Conservation (phyloP, 1,140 invertebrate species). For the Anastrepha obliqua region DNA sequence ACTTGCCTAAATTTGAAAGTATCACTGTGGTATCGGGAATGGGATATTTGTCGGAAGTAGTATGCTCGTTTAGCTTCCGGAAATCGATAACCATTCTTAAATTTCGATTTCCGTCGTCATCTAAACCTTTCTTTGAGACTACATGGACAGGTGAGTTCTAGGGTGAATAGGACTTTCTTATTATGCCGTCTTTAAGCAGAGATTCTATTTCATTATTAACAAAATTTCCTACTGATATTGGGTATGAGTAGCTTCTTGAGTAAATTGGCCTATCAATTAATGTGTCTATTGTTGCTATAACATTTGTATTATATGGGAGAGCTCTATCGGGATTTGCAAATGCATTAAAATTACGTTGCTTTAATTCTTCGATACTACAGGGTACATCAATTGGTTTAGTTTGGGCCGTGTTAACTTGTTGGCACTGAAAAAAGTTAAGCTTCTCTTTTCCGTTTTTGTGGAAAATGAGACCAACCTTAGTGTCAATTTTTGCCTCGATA, state of each 20-base stretch:
- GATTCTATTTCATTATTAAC: constrained; percentile 56
- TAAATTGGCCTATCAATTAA: constrained; percentile 53
- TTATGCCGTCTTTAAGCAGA: too few relatives aligned
- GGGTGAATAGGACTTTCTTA: constrained; percentile 53
- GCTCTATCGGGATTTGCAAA: constrained; percentile 55
- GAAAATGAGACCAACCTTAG: constrained; percentile 32
- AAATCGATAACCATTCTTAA: constrained; percentile 56
- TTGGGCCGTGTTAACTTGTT: constrained; percentile 41
- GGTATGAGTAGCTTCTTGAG: constrained; percentile 55
- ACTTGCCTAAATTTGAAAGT: constrained; percentile 14
- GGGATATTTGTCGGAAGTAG: constrained; percentile 39
- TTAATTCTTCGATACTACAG: not conserved
- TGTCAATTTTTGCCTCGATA: constrained; percentile 40
- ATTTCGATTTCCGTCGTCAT: constrained; percentile 41
- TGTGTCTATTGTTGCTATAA: constrained; percentile 53
- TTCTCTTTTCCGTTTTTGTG: constrained; percentile 43
- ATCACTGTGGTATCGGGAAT: constrained; percentile 46
- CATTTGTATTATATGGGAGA: constrained; percentile 53
- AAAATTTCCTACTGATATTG: constrained; percentile 56
- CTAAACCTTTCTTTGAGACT: constrained; percentile 54
- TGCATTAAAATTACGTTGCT: constrained; percentile 20
- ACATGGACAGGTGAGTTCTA: constrained; percentile 52
- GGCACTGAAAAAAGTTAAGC: constrained; percentile 27
- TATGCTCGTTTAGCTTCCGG: constrained; percentile 50
- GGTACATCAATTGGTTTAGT: not conserved